Base-by-base conservation (phyloP, 2,797 vertebrate species). In the Pristis pectinata region DNA sequence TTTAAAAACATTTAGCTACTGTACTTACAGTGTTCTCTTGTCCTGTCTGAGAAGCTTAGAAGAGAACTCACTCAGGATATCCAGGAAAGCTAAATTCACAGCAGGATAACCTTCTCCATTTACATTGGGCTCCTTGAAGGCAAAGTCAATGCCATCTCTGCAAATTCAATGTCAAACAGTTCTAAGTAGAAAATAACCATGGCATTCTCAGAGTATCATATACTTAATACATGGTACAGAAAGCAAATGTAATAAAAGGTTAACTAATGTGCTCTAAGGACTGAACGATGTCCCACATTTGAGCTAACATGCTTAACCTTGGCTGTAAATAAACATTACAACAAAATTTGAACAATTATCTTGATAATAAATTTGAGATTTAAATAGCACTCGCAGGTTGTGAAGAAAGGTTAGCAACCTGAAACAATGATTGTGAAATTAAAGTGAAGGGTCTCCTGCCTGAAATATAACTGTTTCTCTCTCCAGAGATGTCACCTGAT, bases 81-180 rank as follows among this genome's bases (percentile, higher is more conserved):
- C 99, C 96, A 99, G 97, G 97, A 99, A 99, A 82, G 99, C 98
- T 97, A 99, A 97, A 96, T 99, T 98, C 95, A 99, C 97, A 0
- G 99, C 99, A 96, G 99, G 98, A 95, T 98, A 98, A 95, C 98
- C 98, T 95, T 99, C 98, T 96, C 99, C 99, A 96, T 99, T 98
- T 94, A 98, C 98, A 97, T 98, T 99, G 79, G 98, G 98, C 34
- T 99, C 99, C 96, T 99, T 99, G 96, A 99, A 99, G 89, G 99
- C 98, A 98, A 99, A 99, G 97, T 99, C 99, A 94, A 99, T 99
- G 93, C 99, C 99, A 96, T 99, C 98, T 97, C 99, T 99, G 95
- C 41, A 96, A 96, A 95, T 41, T 67, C 87, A 91, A 67, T 67
- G 87, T 22, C 87, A 61, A 87, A n/a, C 34, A 91, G 10, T 91